Evolutionary conservation across 2,113 vertebrate species (phyloP).

Genomic region (Bucco capensis): DNA sequence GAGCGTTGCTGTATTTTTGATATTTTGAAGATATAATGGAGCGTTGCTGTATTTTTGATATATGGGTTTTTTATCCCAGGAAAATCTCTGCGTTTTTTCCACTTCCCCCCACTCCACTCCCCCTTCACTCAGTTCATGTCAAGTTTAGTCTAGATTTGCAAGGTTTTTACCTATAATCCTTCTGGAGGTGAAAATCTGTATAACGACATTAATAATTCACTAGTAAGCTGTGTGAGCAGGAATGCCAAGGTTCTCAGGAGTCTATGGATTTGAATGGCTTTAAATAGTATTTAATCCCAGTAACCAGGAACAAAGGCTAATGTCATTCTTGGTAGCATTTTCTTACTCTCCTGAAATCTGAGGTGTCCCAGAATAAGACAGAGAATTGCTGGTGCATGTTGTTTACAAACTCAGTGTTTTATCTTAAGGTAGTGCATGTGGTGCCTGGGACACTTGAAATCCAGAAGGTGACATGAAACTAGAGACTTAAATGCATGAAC

Average conservation of each 20-base stretch:
- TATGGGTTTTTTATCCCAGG: background rate
- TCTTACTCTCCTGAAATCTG: background rate
- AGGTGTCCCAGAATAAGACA: background rate
- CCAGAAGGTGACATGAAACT: background rate
- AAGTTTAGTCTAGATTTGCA: background rate
- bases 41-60: background rate
- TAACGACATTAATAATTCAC: background rate
- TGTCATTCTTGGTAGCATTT: background rate
- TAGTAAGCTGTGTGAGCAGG: background rate
- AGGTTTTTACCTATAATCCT: background rate
- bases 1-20: background rate
- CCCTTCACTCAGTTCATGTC: background rate
- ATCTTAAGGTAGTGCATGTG: background rate
- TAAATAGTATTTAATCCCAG: background rate
- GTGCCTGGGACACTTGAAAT: background rate
- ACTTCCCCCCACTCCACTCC: accelerated
- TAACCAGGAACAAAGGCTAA: background rate
- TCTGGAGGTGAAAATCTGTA: background rate
- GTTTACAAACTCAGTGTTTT: background rate
- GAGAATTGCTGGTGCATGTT: background rate
- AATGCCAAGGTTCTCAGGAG: background rate
- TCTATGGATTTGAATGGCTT: background rate
- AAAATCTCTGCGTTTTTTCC: background rate
- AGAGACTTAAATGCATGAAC: background rate
- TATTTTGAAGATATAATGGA: background rate